Evolutionary conservation across 2,797 vertebrate species (phyloP).

Genomic region (Loris lydekkerianus): DNA sequence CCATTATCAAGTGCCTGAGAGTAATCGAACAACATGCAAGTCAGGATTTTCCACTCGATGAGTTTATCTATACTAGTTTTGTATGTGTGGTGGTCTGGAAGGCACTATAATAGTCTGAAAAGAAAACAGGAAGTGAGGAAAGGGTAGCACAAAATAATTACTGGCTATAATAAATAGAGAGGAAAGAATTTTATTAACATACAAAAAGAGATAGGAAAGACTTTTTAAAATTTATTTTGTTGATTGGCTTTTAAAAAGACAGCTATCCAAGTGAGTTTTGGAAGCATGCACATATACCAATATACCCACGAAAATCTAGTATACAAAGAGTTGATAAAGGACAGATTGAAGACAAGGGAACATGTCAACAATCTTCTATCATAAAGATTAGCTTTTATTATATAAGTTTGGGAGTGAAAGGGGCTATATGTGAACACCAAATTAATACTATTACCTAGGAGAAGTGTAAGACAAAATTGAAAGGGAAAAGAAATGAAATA

Average conservation of each 20-base stretch:
- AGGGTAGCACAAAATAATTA: neutral
- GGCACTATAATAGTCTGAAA: neutral
- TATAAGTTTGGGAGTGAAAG: neutral
- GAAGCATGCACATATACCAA: neutral
- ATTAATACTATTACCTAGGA: neutral
- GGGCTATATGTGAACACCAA: neutral
- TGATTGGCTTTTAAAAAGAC: neutral
- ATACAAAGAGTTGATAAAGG: neutral
- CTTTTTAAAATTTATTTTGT: neutral
- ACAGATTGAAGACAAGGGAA: neutral
- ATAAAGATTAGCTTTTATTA: neutral
- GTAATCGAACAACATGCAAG: neutral
- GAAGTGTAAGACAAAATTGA: neutral
- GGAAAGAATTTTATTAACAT: neutral
- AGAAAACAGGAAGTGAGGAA: neutral
- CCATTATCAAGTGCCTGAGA: neutral
- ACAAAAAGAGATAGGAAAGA: neutral
- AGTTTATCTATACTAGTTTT: neutral
- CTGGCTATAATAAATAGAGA: neutral
- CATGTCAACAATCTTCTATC: fast-evolving
- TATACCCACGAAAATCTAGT: neutral
- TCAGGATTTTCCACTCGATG: neutral
- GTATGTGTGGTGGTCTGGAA: neutral
- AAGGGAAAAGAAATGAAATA: neutral
- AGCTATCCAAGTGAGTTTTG: neutral